Percentiles rank a stretch among this genome's conserved stretches.
Conservation (phyloP, 2,113 vertebrate species). For the Syrmaticus mikado region DNA sequence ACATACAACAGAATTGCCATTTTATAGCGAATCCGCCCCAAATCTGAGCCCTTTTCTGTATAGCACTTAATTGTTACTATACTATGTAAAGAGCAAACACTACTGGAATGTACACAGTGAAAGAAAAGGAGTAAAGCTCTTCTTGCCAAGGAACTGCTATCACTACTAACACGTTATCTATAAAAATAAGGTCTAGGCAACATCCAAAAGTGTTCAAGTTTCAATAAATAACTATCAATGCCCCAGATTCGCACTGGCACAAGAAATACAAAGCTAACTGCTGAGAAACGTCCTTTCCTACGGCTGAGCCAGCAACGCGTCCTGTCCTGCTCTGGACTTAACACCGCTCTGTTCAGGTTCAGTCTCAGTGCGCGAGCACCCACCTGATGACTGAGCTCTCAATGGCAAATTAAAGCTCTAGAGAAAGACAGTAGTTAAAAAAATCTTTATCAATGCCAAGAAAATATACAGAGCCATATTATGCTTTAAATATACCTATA, state of each 20-base stretch:
- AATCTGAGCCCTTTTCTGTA: conserved; percentile 70
- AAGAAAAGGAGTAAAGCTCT: conserved; percentile 46
- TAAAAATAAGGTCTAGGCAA: conserved; percentile 76
- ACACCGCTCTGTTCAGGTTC: not conserved
- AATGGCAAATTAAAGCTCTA: conserved; percentile 63
- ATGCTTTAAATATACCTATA: conserved; percentile 56
- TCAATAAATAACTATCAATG: conserved; percentile 75
- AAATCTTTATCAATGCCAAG: conserved; percentile 50
- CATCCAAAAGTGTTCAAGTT: conserved; percentile 69
- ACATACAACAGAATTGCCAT: conserved; percentile 45
- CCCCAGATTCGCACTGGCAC: conserved; percentile 61
- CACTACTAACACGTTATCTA: conserved; percentile 39
- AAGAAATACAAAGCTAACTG: conserved; percentile 54
- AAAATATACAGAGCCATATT: conserved; percentile 61
- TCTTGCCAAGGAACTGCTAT: conserved; percentile 44
- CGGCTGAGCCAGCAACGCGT: conserved; percentile 31
- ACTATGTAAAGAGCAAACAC: conserved; percentile 35
- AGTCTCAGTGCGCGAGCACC: conserved; percentile 30
- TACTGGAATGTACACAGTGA: conserved; percentile 75
- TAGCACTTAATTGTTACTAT: conserved; percentile 47
- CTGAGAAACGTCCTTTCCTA: conserved; percentile 49
- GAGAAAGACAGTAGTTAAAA: conserved; percentile 55
- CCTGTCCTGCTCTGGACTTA: conserved; percentile 26
- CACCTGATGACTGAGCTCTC: conserved; percentile 25
- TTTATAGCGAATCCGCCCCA: conserved; percentile 21